Conservation (phyloP, 2,113 vertebrate species). For the Atlantisia rogersi region DNA sequence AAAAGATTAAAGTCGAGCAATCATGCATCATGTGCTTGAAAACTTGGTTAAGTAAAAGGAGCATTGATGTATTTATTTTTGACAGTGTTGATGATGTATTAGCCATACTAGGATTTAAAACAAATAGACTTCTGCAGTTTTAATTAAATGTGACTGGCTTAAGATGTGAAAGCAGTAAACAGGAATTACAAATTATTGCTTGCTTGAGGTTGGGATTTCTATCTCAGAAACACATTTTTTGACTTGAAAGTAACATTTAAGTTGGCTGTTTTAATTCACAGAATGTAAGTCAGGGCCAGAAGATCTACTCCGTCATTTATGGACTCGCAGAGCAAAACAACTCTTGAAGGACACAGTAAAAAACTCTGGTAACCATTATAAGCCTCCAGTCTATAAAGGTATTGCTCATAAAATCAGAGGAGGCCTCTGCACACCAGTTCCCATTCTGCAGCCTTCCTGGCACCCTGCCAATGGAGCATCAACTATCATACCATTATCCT, state of each 20-base stretch:
- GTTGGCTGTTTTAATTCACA: not conserved
- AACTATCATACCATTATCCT: not conserved
- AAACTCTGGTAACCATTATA: not conserved
- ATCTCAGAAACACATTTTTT: not conserved
- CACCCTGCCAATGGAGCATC: not conserved
- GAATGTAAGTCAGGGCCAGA: not conserved
- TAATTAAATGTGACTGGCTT: conserved; percentile 12
- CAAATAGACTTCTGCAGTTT: not conserved
- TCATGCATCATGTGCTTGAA: not conserved
- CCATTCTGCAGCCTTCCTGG: not conserved
- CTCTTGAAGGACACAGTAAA: not conserved
- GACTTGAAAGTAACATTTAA: not conserved
- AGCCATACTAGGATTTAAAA: not conserved
- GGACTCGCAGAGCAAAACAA: not conserved
- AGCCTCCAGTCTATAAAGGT: not conserved
- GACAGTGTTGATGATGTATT: not conserved
- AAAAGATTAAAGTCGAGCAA: not conserved
- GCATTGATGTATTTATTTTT: not conserved
- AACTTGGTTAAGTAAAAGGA: not conserved
- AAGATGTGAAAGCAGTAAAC: not conserved
- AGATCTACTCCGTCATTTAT: not conserved
- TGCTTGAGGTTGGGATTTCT: not conserved
- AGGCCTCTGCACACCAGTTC: not conserved
- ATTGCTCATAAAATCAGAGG: not conserved
- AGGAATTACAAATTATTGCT: not conserved